phyloP scores from a whole-genome alignment of 2,888 invertebrate species.

The Carabus problematicus region DNA sequence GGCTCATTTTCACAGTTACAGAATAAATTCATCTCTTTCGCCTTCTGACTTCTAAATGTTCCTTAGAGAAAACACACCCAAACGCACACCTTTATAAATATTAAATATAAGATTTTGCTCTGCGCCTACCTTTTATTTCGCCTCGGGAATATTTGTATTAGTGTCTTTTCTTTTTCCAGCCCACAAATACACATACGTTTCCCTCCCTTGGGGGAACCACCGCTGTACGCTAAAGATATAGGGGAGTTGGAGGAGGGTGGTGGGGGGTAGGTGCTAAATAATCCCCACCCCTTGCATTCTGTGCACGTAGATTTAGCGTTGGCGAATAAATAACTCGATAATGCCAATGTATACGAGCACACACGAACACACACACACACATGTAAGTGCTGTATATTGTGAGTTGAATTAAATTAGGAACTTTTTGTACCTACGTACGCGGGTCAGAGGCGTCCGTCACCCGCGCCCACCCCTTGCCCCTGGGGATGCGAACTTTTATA shows the following conservation, averaged over 20 bases:
- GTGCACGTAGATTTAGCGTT: slow-evolving; percentile 38
- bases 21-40: too few species aligned
- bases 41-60: too few species aligned
- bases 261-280: slow-evolving; percentile 25
- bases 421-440: slow-evolving; percentile 23
- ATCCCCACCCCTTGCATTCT: slow-evolving; percentile 28
- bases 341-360: slow-evolving; percentile 35
- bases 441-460: neutral
- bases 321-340: slow-evolving; percentile 42
- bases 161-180: too few species aligned
- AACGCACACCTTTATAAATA: too few species aligned
- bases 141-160: too few species aligned
- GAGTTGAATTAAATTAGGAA: slow-evolving; percentile 40
- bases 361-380: slow-evolving; percentile 28
- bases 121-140: too few species aligned
- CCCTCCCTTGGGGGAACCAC: neutral
- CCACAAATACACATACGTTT: neutral
- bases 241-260: neutral
- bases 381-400: slow-evolving; percentile 29
- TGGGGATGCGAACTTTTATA: too few species aligned
- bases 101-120: too few species aligned
- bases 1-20: too few species aligned
- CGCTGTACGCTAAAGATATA: neutral
- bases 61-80: too few species aligned
- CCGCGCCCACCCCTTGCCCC: too few species aligned